These are phyloP conservation scores for Hypsibius dujardini DNA, from an alignment of 1,140 invertebrate genomes.

Conservation along the genomic window DNA sequence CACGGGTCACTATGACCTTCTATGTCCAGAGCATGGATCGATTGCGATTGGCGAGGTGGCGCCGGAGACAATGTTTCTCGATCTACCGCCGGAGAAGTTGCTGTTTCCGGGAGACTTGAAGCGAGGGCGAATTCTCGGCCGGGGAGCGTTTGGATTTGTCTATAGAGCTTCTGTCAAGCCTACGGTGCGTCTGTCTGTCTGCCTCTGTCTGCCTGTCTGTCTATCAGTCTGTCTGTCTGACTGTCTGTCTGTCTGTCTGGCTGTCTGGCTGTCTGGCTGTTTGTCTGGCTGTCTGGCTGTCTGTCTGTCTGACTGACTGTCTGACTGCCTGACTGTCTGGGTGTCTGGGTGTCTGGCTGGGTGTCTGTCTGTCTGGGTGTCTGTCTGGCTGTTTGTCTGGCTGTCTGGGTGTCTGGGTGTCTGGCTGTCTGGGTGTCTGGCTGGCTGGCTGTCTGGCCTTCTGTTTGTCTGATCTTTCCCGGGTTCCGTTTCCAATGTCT, in stretches of 20 bases:
- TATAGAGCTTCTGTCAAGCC: slow-evolving; percentile 59
- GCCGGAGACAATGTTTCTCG: slow-evolving; percentile 44
- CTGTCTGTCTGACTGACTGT: neutral
- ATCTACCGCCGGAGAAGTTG: slow-evolving; percentile 58
- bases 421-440: neutral
- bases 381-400: slow-evolving; percentile 42
- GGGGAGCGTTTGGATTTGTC: slow-evolving; percentile 92
- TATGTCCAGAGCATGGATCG: neutral
- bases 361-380: slow-evolving; percentile 36
- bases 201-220: neutral
- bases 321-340: neutral
- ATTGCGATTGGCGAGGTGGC: neutral
- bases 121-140: slow-evolving; percentile 60
- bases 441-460: neutral
- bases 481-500: slow-evolving; percentile 22
- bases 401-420: neutral
- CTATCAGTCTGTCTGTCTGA: slow-evolving; percentile 2
- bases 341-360: neutral
- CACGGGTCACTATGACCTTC: neutral
- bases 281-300: slow-evolving; percentile 42
- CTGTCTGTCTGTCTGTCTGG: neutral
- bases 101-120: slow-evolving; percentile 60
- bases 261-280: slow-evolving; percentile 23
- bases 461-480: slow-evolving; percentile 19
- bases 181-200: slow-evolving; percentile 27